phyloP scores from a whole-genome alignment of 2,113 vertebrate genomes.

The Electrona antarctica region DNA sequence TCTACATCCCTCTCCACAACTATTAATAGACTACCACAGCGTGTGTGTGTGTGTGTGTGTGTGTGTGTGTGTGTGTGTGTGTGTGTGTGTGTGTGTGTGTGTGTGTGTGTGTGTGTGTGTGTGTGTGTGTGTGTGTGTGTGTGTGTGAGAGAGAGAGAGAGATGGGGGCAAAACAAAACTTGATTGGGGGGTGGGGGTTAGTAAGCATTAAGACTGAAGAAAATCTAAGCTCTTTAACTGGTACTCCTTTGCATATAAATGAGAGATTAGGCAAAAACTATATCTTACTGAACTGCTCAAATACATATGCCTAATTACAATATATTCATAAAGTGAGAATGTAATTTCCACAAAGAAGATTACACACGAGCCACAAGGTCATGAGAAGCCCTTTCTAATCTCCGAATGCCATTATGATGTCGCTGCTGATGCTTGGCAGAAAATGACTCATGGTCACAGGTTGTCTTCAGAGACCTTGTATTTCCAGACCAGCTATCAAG shows the following conservation, averaged over 20 bases:
- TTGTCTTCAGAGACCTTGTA: slow-evolving; percentile 56
- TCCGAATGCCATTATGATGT: slow-evolving; percentile 62
- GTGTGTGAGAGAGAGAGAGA: too few relatives aligned
- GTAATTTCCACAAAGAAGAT: slow-evolving; percentile 86
- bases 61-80: slow-evolving; percentile 1
- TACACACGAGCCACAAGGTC: slow-evolving; percentile 80
- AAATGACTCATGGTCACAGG: slow-evolving; percentile 61
- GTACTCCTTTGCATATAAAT: slow-evolving; percentile 84
- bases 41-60: neutral
- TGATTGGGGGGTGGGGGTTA: slow-evolving; percentile 59
- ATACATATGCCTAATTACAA: slow-evolving; percentile 86
- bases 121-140: too few relatives aligned
- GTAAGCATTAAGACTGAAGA: slow-evolving; percentile 73
- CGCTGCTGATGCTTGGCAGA: slow-evolving; percentile 64
- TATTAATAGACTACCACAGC: too few relatives aligned
- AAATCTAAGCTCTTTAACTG: slow-evolving; percentile 80
- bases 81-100: neutral
- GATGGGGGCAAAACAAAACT: slow-evolving; percentile 66
- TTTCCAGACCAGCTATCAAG: slow-evolving; percentile 39
- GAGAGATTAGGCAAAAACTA: slow-evolving; percentile 83
- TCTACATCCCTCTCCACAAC: neutral
- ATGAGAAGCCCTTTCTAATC: slow-evolving; percentile 71
- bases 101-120: neutral
- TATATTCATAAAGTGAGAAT: slow-evolving; percentile 83
- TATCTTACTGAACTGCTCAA: slow-evolving; percentile 81